Conservation (phyloP, 1,140 invertebrate genomes). For the Paracyclopina nana region DNA sequence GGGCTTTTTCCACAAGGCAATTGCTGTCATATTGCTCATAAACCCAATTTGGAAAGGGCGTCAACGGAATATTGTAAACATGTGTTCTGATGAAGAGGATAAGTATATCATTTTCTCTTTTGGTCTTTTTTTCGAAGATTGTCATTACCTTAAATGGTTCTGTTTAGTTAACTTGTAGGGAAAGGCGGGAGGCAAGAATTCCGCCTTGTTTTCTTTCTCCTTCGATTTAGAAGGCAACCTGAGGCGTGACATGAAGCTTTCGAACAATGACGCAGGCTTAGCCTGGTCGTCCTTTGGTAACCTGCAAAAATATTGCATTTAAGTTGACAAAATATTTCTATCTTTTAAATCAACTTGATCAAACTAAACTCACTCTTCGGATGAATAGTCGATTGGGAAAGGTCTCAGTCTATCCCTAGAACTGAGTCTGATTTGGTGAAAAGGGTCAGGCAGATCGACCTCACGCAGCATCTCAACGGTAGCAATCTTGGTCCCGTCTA, state of each 20-base stretch:
- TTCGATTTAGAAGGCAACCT: no score
- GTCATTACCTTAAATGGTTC: no score
- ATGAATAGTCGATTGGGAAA: not conserved
- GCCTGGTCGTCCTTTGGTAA: not conserved
- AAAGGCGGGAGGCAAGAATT: no score
- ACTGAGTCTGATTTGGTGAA: not conserved
- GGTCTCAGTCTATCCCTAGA: not conserved
- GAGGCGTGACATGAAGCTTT: no score
- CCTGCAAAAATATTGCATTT: not conserved
- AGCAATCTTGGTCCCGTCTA: constrained; percentile 25
- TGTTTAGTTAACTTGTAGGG: no score
- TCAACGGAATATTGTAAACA: not conserved
- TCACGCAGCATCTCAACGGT: not conserved
- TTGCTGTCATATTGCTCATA: no score
- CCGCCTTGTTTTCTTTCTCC: no score
- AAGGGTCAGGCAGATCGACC: not conserved
- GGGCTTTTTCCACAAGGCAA: no score
- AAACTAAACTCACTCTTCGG: not conserved
- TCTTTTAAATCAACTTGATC: not conserved
- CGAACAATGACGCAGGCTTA: not conserved
- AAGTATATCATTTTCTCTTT: not conserved
- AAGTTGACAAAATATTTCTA: not conserved
- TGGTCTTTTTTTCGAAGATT: no score
- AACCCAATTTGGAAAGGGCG: no score
- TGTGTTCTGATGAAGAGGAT: not conserved